A percentile compares a stretch with the other conserved stretches of the same genome.
phyloP scores from a whole-genome alignment of 2,113 vertebrate genomes.

The Thomomys bottae region DNA sequence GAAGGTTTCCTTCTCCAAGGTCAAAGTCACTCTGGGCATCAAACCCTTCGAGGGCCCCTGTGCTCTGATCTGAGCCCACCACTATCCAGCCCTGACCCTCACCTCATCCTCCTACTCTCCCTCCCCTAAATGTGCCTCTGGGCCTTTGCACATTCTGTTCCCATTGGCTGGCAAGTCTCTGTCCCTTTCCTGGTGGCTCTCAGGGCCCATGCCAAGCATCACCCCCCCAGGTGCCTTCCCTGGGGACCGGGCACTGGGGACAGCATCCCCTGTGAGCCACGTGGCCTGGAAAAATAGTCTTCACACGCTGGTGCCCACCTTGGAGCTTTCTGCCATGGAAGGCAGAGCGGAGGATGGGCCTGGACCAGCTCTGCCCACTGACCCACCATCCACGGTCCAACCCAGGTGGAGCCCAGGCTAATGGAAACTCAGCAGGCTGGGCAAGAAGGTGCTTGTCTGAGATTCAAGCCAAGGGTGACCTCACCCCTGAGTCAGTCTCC shows the following conservation, averaged over 20 bases:
- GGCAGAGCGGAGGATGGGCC: not conserved
- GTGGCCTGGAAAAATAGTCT: not conserved
- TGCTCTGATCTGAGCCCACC: not conserved
- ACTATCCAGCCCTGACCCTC: accelerated
- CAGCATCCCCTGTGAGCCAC: not conserved
- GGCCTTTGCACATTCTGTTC: not conserved
- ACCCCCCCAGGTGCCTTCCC: not conserved
- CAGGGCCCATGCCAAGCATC: not conserved
- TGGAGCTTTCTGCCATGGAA: not conserved
- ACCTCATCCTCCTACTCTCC: not conserved
- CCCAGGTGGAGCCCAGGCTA: conserved; percentile 10
- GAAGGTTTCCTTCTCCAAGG: not conserved
- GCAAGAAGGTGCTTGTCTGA: conserved; percentile 56
- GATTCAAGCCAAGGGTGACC: conserved; percentile 56
- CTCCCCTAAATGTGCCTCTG: not conserved
- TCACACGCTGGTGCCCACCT: not conserved
- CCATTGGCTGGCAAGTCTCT: not conserved
- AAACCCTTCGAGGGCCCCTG: accelerated
- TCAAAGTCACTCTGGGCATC: not conserved
- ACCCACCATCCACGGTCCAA: not conserved
- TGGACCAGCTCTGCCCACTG: not conserved
- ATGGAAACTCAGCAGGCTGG: conserved; percentile 22
- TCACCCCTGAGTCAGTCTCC: conserved; percentile 72
- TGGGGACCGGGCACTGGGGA: accelerated
- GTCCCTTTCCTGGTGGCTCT: not conserved